phyloP scores from a whole-genome alignment of 37 sponge, comb jelly and placozoan genomes.

The Ianthella basta region DNA sequence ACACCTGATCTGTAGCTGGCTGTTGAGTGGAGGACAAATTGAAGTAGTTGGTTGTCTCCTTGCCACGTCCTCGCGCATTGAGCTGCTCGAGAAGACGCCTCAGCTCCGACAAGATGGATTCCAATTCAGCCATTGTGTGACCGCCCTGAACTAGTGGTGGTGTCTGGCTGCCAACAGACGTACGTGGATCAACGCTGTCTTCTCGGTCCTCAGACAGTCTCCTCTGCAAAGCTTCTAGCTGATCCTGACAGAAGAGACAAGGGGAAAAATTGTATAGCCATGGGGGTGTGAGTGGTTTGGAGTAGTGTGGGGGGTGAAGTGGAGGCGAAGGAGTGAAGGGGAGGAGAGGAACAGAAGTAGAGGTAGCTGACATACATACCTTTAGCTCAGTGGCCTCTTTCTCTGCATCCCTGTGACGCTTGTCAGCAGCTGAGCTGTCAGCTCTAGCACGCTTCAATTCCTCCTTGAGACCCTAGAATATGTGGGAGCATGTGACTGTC shows the following conservation, averaged over 20 bases:
- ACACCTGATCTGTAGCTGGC: constrained; percentile 6
- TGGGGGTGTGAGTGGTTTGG: too few species aligned
- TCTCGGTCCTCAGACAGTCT: too few species aligned
- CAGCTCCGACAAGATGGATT: constrained; percentile 7
- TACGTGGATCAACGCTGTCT: too few species aligned
- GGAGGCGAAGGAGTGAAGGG: too few species aligned
- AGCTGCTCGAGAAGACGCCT: background rate
- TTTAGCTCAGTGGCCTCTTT: constrained; percentile 49
- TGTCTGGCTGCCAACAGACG: constrained; percentile 28
- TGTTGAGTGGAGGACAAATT: background rate
- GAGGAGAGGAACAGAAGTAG: constrained; percentile 3
- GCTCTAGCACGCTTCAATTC: constrained; percentile 37
- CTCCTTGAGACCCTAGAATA: constrained; percentile 42
- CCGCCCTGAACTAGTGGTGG: background rate
- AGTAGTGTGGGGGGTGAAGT: too few species aligned
- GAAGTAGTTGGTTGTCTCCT: constrained; percentile 29
- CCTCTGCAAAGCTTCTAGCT: too few species aligned
- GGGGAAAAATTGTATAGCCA: too few species aligned
- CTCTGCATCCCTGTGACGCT: constrained; percentile 39
- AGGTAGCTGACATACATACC: background rate
- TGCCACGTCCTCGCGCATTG: background rate
- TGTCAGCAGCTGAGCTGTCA: background rate
- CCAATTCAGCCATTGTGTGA: constrained; percentile 19
- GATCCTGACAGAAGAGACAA: too few species aligned
- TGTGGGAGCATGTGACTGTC: constrained; percentile 47